phyloP scores from a whole-genome alignment of 2,888 invertebrate genomes.

The Limnephilus rhombicus region DNA sequence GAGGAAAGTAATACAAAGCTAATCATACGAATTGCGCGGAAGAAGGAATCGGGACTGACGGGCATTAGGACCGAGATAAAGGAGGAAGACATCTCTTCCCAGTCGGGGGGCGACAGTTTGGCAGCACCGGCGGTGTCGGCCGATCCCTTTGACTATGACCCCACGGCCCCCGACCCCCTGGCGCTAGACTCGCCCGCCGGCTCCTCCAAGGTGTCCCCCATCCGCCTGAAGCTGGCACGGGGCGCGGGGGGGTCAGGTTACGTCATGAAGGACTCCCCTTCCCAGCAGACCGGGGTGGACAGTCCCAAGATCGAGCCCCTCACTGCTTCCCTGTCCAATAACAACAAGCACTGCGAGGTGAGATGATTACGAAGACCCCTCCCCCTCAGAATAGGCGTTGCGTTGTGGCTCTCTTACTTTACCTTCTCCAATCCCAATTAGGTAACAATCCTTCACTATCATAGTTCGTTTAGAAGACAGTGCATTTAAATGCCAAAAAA shows the following conservation, averaged over 20 bases:
- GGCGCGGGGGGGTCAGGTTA: conserved; percentile 87
- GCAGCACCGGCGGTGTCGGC: conserved; percentile 48
- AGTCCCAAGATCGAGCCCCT: conserved; percentile 69
- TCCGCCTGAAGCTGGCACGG: conserved; percentile 90
- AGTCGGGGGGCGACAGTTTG: neutral
- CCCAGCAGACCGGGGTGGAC: conserved; percentile 72
- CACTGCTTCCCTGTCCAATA: conserved; percentile 73
- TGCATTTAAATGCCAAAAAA: conserved; percentile 42
- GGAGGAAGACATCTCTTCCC: conserved; percentile 59
- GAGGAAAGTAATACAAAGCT: conserved; percentile 83
- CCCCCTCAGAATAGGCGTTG: neutral
- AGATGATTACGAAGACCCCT: conserved; percentile 82
- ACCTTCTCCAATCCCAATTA: neutral
- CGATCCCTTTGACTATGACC: conserved; percentile 76
- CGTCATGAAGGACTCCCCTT: conserved; percentile 76
- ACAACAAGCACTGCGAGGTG: conserved; percentile 91
- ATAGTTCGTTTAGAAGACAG: neutral
- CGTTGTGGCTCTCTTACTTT: neutral
- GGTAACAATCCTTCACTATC: conserved; percentile 26
- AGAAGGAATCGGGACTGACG: conserved; percentile 72
- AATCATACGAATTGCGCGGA: conserved; percentile 85
- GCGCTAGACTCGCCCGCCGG: conserved; percentile 76
- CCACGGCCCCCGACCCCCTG: conserved; percentile 74
- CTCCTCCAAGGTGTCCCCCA: conserved; percentile 85
- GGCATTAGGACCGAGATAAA: conserved; percentile 68